phyloP scores from a whole-genome alignment of 2,797 vertebrate genomes.

The Ciconia nigra region DNA sequence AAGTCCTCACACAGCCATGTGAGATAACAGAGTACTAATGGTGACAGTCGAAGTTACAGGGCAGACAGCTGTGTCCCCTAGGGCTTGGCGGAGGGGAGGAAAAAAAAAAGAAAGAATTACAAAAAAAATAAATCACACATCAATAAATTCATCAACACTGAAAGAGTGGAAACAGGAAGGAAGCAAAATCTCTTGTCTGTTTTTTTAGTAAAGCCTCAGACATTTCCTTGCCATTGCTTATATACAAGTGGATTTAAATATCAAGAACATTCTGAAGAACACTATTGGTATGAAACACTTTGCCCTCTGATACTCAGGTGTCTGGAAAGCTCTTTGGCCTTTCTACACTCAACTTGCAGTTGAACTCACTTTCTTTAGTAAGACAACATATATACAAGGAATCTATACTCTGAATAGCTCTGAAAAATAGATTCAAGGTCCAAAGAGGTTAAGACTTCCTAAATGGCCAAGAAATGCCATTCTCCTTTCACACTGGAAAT shows the following conservation, averaged over 20 bases:
- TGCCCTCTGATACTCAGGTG: not conserved
- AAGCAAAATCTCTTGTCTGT: not conserved
- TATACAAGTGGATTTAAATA: too few relatives aligned
- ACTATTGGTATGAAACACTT: not conserved
- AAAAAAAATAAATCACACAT: not conserved
- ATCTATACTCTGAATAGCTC: not conserved
- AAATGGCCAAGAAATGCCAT: not conserved
- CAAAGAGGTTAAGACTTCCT: not conserved
- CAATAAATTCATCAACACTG: not conserved
- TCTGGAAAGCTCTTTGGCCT: not conserved
- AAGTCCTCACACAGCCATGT: not conserved
- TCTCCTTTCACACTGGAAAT: not conserved
- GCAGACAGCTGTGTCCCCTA: not conserved
- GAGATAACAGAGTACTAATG: not conserved
- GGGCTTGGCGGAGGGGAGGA: accelerated
- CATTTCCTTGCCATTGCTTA: not conserved
- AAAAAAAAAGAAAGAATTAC: not conserved
- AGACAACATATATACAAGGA: not conserved
- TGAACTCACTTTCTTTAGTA: not conserved
- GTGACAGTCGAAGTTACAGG: not conserved
- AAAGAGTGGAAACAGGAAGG: not conserved
- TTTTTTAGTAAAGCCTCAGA: not conserved
- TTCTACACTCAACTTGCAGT: not conserved
- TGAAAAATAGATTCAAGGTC: not conserved
- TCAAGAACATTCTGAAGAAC: not conserved